These are phyloP conservation scores for Buphagus erythrorhynchus DNA, from an alignment of 2,797 vertebrate genomes.

Conservation along the genomic window DNA sequence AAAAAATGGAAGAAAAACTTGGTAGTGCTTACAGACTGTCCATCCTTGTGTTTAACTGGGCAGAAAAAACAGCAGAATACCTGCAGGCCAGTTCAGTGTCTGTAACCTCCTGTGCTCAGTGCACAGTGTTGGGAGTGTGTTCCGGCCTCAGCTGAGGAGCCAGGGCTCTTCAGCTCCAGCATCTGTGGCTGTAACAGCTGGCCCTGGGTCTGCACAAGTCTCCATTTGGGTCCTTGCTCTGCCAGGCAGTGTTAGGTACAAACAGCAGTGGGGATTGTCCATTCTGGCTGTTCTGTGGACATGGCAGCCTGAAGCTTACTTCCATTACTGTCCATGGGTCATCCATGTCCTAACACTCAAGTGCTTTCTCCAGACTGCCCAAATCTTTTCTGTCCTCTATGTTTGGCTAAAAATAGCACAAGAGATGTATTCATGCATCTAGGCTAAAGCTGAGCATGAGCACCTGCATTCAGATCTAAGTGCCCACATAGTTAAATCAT, in stretches of 20 bases:
- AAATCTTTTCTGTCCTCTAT: background rate
- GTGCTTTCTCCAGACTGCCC: background rate
- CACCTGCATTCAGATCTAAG: background rate
- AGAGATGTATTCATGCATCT: background rate
- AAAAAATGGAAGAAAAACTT: background rate
- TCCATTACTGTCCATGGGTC: rapidly evolving
- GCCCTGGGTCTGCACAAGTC: background rate
- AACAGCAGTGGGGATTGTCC: background rate
- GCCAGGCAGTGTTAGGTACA: background rate
- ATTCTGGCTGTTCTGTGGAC: background rate
- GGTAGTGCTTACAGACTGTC: background rate
- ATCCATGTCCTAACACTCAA: background rate
- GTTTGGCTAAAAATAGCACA: background rate
- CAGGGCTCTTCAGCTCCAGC: background rate
- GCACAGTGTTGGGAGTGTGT: background rate
- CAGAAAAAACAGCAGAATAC: background rate
- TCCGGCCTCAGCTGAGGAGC: background rate
- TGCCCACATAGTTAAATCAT: background rate
- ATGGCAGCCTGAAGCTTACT: background rate
- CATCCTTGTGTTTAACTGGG: background rate
- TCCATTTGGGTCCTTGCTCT: background rate
- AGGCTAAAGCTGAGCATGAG: background rate
- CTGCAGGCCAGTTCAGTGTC: background rate
- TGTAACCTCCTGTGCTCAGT: background rate
- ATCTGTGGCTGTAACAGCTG: background rate